Evolutionary conservation across 2,888 invertebrate genomes (phyloP).

Genomic region (Odontothrips loti): DNA sequence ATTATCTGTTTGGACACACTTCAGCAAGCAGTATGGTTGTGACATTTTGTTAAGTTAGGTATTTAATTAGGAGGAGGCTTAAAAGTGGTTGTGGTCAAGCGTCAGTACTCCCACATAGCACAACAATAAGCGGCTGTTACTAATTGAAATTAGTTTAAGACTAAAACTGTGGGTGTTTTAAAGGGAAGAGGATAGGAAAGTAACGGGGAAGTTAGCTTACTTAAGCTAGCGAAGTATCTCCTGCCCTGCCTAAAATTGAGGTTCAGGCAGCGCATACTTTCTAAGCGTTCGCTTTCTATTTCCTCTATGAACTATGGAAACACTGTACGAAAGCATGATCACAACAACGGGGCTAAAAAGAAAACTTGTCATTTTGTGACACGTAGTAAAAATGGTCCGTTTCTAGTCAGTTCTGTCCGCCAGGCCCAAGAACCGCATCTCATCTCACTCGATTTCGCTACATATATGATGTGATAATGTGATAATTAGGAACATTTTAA

Average conservation of each 20-base stretch:
- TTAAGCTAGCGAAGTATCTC: no score
- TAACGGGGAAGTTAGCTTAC: no score
- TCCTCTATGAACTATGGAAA: not conserved
- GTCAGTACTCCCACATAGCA: conserved; percentile 11
- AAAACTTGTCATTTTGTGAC: not conserved
- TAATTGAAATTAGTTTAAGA: not conserved
- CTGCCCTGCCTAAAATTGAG: no score
- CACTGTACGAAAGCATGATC: conserved; percentile 26
- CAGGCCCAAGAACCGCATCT: no score
- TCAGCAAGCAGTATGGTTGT: not conserved
- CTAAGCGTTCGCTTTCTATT: not conserved
- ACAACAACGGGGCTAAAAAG: not conserved
- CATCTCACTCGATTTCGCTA: no score
- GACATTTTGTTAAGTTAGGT: not conserved
- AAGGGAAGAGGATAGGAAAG: not conserved
- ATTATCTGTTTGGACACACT: not conserved
- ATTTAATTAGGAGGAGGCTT: not conserved
- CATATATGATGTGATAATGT: no score
- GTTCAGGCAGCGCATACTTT: not conserved
- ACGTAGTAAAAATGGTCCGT: no score
- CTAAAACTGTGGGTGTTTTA: not conserved
- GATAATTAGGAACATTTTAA: no score
- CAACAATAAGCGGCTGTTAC: not conserved
- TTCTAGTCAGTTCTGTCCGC: no score
- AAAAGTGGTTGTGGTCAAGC: not conserved